A percentile compares a stretch with the other conserved stretches of the same genome.
These are phyloP conservation scores for Drosophila sp. DNA, from an alignment of 1,140 invertebrate species.

Conservation along the genomic window DNA sequence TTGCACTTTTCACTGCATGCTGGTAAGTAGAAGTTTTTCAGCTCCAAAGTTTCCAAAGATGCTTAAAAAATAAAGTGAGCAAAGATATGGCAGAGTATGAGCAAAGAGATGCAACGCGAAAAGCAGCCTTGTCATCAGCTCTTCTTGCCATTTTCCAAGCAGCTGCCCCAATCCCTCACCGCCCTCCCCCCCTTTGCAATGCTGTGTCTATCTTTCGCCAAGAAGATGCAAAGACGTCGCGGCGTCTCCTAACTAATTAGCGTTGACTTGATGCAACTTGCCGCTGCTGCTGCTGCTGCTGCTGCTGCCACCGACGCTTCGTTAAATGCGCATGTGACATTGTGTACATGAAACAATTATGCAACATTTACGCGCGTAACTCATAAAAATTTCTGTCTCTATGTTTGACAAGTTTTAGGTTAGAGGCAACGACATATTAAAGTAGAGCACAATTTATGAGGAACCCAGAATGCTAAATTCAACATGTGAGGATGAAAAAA, in stretches of 20 bases:
- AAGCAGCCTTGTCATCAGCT: conserved; percentile 35
- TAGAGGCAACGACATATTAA: background rate
- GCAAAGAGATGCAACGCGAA: background rate
- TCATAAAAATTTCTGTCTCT: conserved; percentile 35
- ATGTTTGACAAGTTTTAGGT: background rate
- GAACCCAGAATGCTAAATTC: background rate
- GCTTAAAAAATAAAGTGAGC: conserved; percentile 28
- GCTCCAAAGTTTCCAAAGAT: conserved; percentile 42
- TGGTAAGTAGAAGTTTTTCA: conserved; percentile 25
- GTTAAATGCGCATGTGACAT: conserved; percentile 66
- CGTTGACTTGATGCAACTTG: conserved; percentile 45
- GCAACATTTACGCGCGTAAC: conserved; percentile 58
- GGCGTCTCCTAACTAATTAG: conserved; percentile 58
- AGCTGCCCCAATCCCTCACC: background rate
- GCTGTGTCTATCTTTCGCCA: conserved; percentile 26
- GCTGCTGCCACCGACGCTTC: conserved; percentile 40
- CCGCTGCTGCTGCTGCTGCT: conserved; percentile 3
- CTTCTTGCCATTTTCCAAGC: conserved; percentile 31
- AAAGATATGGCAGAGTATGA: conserved; percentile 10
- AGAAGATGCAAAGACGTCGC: conserved; percentile 14
- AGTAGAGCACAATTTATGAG: background rate
- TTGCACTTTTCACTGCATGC: conserved; percentile 57
- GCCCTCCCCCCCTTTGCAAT: background rate
- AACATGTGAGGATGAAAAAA: no score
- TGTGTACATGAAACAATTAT: conserved; percentile 68